A percentile compares a stretch with the other conserved stretches of the same genome.
These are phyloP conservation scores for Drosophila quasianomalipes DNA, from an alignment of 2,888 invertebrate genomes.

Conservation along the genomic window DNA sequence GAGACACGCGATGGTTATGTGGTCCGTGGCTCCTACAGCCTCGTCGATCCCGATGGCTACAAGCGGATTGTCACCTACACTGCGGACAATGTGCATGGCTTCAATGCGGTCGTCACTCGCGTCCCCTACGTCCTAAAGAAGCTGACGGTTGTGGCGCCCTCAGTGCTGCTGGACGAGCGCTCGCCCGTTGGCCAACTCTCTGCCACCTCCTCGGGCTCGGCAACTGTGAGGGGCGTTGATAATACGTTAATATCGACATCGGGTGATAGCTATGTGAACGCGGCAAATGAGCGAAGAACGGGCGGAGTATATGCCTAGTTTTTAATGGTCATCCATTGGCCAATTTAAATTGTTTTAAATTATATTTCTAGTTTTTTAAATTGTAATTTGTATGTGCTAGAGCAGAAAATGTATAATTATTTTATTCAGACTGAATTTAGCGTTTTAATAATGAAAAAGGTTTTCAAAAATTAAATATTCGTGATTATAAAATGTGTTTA, in stretches of 20 bases:
- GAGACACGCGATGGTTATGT: slow-evolving; percentile 86
- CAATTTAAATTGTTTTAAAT: slow-evolving; percentile 36
- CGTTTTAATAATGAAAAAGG: neutral
- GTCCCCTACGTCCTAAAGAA: slow-evolving; percentile 80
- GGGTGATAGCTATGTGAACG: slow-evolving; percentile 58
- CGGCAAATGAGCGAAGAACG: slow-evolving; percentile 41
- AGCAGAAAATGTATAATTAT: neutral
- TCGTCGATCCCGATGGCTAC: slow-evolving; percentile 86
- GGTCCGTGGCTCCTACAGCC: slow-evolving; percentile 86
- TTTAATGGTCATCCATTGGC: slow-evolving; percentile 9
- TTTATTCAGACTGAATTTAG: neutral
- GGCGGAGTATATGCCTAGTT: slow-evolving; percentile 58
- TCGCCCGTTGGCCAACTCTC: slow-evolving; percentile 18
- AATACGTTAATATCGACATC: slow-evolving; percentile 14
- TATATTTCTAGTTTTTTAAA: slow-evolving; percentile 47
- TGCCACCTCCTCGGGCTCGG: neutral
- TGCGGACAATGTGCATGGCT: slow-evolving; percentile 86
- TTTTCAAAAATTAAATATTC: neutral
- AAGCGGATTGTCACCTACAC: slow-evolving; percentile 86
- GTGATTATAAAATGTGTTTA: neutral
- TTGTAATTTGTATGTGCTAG: slow-evolving; percentile 7
- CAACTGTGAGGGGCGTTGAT: slow-evolving; percentile 1
- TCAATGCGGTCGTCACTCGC: slow-evolving; percentile 87
- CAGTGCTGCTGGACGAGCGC: slow-evolving; percentile 45
- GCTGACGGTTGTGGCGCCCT: slow-evolving; percentile 20